Base-by-base conservation (phyloP, 92 coral and sea anemone genomes). In the Metridium senile region DNA sequence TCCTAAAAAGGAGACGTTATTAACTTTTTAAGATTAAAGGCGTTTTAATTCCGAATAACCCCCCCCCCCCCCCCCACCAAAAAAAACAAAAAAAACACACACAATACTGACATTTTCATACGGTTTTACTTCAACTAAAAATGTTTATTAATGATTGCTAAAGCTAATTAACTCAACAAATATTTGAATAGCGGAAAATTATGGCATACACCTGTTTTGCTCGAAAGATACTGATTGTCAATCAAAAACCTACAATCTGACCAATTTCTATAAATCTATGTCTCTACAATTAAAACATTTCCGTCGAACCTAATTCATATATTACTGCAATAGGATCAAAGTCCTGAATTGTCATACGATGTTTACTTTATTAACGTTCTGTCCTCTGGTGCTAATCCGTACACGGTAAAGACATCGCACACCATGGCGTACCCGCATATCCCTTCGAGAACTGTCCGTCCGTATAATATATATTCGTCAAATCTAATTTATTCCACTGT, bases 401-500 rank as follows among this genome's bases (percentile, higher is more conserved):
- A 39, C 49, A 39, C 49, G 49, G 13, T 13, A 39, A 13, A 39
- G 6, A 6, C 6, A 39, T 39, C 49, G 13, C 49, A 39, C 49
- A 39, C 8, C 49, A 39, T 39, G 49, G 49, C 49, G 49, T 39
- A 13, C 49, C 13, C 13, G 13, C n/a, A 39, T 6, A 13, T 39
- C 13, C 49, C 49, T 39, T 39, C 13, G 49, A 39, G 8, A 39
- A 39, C 13, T 39, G 49, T 39, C 13, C 49, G 6, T 4, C 49
- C 6, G 8, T 39, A 4, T 13, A 39, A 39, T 39, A 39, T 13
- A 6, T 13, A 4, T 39, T 13, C 13, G 49, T 4, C 49, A 4
- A 28, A 31, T 63, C 69, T 21, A 11, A 28, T 20, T 34, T 21
- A 33, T 88, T 92, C 85, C 7, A 96, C 79, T 30, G 62, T 86